Evolutionary conservation across 2,888 invertebrate genomes (phyloP), one percentile per base, ranked within the genome.

Genomic region (Cataglyphis altisquamis): DNA sequence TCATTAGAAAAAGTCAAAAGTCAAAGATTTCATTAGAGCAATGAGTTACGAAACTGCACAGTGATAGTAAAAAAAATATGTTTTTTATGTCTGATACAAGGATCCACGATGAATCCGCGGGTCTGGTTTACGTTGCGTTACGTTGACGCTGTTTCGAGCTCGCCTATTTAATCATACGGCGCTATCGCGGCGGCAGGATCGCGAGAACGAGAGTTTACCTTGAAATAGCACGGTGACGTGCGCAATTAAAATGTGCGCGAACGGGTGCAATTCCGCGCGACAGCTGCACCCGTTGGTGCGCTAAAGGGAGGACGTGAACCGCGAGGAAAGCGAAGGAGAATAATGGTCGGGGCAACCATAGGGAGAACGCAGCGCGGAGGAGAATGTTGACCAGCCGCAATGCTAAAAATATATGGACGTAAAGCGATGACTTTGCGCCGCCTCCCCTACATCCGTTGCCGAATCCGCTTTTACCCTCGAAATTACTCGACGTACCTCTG

Each of bases 331-430:
- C 72, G 84, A 82, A 64, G 62, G 55, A 67, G 67, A 80, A 80
- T 80, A 80, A 80, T 80, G 70, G 70, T 25, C 36, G 57, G 57
- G 39, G 64, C 52, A 63, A 48, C 29, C 29, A 29, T 25, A 52
- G 25, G 60, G 67, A 57, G 45, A 57, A 57, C 48, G 55, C 82
- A 25, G 18, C 52, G 63, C 52, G 60, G 68, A 55, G 39, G 89
- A 88, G 91, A 92, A 91, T 91, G 92, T 89, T 90, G 92, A 92
- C 91, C 92, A 92, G 90, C 90, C 86, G 72, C 72, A 84, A 81
- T 82, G 84, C 89, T 91, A 92, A 91, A 92, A 91, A 90, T 90
- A 92, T 88, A 86, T 64, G 77, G 85, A 88, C 91, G 87, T 90
- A 88, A 92, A 92, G 87, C 91, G 89, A 91, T 87, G 91, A 89